Conservation (phyloP, 2,113 vertebrate species). For the Lagopus muta region DNA sequence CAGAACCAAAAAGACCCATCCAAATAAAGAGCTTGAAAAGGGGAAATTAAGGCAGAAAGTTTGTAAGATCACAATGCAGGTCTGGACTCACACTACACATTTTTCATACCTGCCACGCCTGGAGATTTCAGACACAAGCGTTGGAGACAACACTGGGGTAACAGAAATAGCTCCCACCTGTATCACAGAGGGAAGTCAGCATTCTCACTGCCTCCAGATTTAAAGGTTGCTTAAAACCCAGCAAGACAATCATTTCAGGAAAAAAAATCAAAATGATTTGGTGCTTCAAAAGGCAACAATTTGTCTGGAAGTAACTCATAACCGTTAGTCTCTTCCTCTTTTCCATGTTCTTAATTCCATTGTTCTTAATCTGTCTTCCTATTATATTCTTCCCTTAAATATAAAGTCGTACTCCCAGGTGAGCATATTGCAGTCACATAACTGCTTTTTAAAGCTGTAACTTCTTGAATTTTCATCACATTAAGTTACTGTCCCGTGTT, state of each 20-base stretch:
- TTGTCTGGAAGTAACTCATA: neutral
- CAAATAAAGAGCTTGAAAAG: neutral
- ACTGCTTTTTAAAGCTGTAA: neutral
- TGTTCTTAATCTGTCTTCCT: neutral
- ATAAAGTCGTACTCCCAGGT: neutral
- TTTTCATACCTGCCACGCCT: neutral
- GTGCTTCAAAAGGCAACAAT: neutral
- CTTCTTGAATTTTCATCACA: neutral
- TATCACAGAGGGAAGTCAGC: neutral
- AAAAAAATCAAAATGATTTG: neutral
- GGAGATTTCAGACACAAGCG: neutral
- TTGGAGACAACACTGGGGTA: neutral
- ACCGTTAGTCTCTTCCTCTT: neutral
- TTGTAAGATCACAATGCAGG: neutral
- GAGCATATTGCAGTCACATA: fast-evolving
- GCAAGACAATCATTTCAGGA: neutral
- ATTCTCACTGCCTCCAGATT: neutral
- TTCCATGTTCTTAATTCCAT: neutral
- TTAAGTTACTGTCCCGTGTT: neutral
- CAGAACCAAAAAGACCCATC: neutral
- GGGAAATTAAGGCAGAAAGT: neutral
- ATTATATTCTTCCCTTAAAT: neutral
- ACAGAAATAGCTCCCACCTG: neutral
- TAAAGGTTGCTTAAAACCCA: neutral
- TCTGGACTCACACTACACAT: neutral